Evolutionary conservation across 2,888 invertebrate species (phyloP).

Genomic region (Nymphalis polychloros): DNA sequence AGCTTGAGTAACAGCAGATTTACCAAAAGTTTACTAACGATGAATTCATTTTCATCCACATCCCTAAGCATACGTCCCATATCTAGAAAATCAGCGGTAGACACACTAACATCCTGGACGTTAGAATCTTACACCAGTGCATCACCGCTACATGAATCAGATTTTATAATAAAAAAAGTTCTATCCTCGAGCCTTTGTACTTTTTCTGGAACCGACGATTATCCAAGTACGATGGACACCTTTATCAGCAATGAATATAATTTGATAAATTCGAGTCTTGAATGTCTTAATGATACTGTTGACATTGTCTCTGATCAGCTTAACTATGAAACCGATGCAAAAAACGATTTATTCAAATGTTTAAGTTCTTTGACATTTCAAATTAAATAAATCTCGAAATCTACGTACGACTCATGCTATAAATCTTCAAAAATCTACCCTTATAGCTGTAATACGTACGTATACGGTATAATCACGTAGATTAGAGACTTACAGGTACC

Average conservation of each 20-base stretch:
- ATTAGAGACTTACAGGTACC: no score
- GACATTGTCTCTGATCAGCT: background rate
- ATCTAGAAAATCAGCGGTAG: background rate
- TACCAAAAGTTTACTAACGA: conserved; percentile 29
- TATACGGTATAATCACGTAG: background rate
- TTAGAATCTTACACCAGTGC: conserved; percentile 50
- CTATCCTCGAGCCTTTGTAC: conserved; percentile 52
- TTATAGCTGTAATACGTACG: background rate
- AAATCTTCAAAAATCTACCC: background rate
- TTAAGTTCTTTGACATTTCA: background rate
- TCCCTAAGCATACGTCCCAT: conserved; percentile 10
- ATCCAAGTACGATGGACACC: conserved; percentile 51
- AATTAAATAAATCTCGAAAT: background rate
- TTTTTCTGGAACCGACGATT: conserved; percentile 44
- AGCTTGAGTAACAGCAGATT: conserved; percentile 30
- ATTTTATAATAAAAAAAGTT: conserved; percentile 39
- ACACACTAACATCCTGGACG: conserved; percentile 53
- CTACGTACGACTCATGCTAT: background rate
- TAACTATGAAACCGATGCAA: background rate
- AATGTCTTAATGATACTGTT: conserved; percentile 1
- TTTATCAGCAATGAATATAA: conserved; percentile 5
- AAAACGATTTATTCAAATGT: background rate
- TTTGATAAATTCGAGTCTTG: background rate
- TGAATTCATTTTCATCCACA: conserved; percentile 1
- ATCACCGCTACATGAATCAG: conserved; percentile 17